Conservation (phyloP, 2,888 invertebrate genomes). For the Magallana nippona region DNA sequence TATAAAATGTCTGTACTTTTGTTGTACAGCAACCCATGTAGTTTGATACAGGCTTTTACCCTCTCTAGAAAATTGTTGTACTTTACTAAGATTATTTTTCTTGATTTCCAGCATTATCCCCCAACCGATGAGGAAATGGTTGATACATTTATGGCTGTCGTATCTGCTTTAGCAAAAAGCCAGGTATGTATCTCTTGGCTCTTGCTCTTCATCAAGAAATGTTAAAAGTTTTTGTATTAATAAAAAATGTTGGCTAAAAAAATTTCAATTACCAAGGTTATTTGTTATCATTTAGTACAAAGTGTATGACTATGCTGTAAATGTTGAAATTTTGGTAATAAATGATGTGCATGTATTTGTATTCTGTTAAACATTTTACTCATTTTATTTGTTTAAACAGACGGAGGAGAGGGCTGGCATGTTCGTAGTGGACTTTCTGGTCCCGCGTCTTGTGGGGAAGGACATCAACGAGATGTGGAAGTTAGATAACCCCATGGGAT, state of each 20-base stretch:
- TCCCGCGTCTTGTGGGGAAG: slow-evolving; percentile 89
- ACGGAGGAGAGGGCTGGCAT: slow-evolving; percentile 85
- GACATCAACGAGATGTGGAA: slow-evolving; percentile 92
- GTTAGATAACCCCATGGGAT: slow-evolving; percentile 88
- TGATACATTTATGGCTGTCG: slow-evolving; percentile 89
- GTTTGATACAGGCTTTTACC: too few relatives aligned
- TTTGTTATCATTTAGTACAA: too few relatives aligned
- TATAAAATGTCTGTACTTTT: too few relatives aligned
- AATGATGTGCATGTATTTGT: background rate
- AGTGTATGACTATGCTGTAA: background rate
- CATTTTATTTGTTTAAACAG: slow-evolving; percentile 74
- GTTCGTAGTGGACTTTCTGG: slow-evolving; percentile 92
- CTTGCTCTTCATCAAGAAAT: too few relatives aligned
- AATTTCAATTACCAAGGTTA: too few relatives aligned
- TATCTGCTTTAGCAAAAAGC: slow-evolving; percentile 85
- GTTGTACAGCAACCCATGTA: too few relatives aligned
- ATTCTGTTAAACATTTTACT: background rate
- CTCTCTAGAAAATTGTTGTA: background rate
- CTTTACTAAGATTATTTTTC: background rate
- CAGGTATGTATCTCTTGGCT: slow-evolving; percentile 64
- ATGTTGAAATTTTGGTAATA: background rate
- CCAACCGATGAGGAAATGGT: slow-evolving; percentile 85
- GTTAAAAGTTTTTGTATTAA: too few relatives aligned
- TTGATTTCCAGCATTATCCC: slow-evolving; percentile 86
- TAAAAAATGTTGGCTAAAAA: too few relatives aligned